Evolutionary conservation across 2,797 vertebrate genomes (phyloP).

Genomic region (Pangasius krempfi): DNA sequence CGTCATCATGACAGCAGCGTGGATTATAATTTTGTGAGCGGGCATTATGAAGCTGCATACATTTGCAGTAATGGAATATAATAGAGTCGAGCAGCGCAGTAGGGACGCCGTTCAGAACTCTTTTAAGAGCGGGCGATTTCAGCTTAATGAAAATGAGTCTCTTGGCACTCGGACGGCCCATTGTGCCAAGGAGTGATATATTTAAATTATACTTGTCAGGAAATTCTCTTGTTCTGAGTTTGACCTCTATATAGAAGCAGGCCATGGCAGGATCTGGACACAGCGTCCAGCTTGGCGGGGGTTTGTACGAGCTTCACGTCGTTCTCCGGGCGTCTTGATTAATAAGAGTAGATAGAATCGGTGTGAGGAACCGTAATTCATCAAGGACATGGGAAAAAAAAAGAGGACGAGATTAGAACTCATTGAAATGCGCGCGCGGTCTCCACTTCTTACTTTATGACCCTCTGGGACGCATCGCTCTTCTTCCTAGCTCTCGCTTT

Average conservation of each 20-base stretch:
- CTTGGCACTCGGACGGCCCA: conserved; percentile 54
- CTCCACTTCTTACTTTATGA: conserved; percentile 58
- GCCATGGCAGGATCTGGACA: conserved; percentile 31
- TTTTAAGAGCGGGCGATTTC: conserved; percentile 47
- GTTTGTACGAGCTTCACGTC: conserved; percentile 24
- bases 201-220: conserved; percentile 45
- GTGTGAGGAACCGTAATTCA: conserved; percentile 75
- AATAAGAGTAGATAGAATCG: conserved; percentile 68
- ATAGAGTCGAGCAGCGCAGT: conserved; percentile 45
- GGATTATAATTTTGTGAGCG: conserved; percentile 42
- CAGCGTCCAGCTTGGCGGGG: neutral
- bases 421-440: conserved; percentile 80
- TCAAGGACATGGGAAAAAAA: conserved; percentile 68
- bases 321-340: conserved; percentile 65
- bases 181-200: conserved; percentile 51
- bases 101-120: conserved; percentile 34
- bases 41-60: conserved; percentile 49
- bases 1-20: conserved; percentile 42
- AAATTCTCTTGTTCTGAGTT: conserved; percentile 46
- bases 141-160: conserved; percentile 54
- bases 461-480: conserved; percentile 54
- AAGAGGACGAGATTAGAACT: conserved; percentile 70
- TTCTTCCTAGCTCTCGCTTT: conserved; percentile 63
- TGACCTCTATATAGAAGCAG: conserved; percentile 49
- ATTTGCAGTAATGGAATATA: conserved; percentile 56